phyloP scores from a whole-genome alignment of 1,140 invertebrate species.

The Drosophila tani region DNA sequence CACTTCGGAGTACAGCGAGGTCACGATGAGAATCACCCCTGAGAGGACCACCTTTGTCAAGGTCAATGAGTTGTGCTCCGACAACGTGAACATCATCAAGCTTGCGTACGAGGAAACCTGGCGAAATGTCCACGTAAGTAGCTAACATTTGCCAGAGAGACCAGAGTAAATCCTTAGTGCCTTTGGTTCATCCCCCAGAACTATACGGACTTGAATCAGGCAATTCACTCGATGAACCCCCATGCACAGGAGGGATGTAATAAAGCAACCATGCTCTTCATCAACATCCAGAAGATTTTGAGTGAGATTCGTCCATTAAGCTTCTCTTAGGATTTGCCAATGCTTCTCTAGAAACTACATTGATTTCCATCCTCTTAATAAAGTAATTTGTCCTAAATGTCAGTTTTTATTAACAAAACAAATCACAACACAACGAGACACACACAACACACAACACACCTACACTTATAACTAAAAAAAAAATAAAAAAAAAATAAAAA shows the following conservation, averaged over 20 bases:
- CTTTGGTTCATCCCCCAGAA: constrained; percentile 14
- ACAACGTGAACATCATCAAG: constrained; percentile 55
- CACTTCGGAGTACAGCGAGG: constrained; percentile 29
- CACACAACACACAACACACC: neutral
- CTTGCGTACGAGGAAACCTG: constrained; percentile 63
- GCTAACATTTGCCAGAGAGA: rapidly evolving
- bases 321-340: constrained; percentile 52
- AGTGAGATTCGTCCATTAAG: constrained; percentile 60
- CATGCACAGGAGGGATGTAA: constrained; percentile 47
- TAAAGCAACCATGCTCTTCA: constrained; percentile 50
- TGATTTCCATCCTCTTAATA: constrained; percentile 9
- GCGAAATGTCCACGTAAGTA: constrained; percentile 70
- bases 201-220: constrained; percentile 66
- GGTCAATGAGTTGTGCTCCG: constrained; percentile 67
- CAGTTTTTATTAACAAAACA: neutral
- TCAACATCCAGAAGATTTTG: constrained; percentile 50
- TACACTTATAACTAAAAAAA: constrained; percentile 2
- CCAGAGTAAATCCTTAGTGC: too few relatives aligned
- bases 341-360: constrained; percentile 6
- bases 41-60: constrained; percentile 69
- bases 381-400: constrained; percentile 15
- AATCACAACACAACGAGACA: constrained; percentile 19
- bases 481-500: constrained; percentile 11
- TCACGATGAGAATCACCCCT: constrained; percentile 58
- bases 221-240: constrained; percentile 61